Percentiles rank a stretch among this genome's conserved stretches.
These are phyloP conservation scores for Drosophila bunnanda DNA, from an alignment of 2,888 invertebrate genomes.

Conservation along the genomic window DNA sequence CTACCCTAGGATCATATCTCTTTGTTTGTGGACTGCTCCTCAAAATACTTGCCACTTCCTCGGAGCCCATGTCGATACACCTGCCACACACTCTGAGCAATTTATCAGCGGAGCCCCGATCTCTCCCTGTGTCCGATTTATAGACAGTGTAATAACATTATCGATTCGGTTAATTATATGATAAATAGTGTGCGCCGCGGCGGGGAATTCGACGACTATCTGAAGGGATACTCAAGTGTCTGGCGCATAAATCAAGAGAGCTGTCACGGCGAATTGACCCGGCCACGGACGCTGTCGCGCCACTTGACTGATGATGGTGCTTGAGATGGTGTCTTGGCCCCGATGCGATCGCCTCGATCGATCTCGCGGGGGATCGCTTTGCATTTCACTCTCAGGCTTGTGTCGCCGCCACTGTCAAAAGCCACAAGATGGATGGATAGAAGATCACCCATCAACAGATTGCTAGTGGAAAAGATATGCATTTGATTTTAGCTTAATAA, in stretches of 20 bases:
- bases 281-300: conserved; percentile 59
- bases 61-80: conserved; percentile 19
- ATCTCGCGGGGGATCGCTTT: conserved; percentile 40
- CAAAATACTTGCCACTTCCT: conserved; percentile 48
- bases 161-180: conserved; percentile 67
- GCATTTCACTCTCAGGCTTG: conserved; percentile 44
- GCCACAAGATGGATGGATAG: conserved; percentile 69
- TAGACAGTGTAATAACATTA: conserved; percentile 68
- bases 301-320: conserved; percentile 71
- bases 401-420: conserved; percentile 59
- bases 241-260: conserved; percentile 59
- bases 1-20: conserved; percentile 41
- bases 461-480: too few species aligned
- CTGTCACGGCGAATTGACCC: conserved; percentile 70
- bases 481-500: too few species aligned
- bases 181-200: conserved; percentile 54
- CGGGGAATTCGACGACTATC: conserved; percentile 36
- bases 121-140: conserved; percentile 51
- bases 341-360: conserved; percentile 53
- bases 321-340: conserved; percentile 59
- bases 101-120: conserved; percentile 30
- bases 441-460: conserved; percentile 23
- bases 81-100: conserved; percentile 40
- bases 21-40: conserved; percentile 59
- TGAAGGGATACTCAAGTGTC: conserved; percentile 41